Conservation (phyloP, 2,113 vertebrate species). For the Grus americana region DNA sequence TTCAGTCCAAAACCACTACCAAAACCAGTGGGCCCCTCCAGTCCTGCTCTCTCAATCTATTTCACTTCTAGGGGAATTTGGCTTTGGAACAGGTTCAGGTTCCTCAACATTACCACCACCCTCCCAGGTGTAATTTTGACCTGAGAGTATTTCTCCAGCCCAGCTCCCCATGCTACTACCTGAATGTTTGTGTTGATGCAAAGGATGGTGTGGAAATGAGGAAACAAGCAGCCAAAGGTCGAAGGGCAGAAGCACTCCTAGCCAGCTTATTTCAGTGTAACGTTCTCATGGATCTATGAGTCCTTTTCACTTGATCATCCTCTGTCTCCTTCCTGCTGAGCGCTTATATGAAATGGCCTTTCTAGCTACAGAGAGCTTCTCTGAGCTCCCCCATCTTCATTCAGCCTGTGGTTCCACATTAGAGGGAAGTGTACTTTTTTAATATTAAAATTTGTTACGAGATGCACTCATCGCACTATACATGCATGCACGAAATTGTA, state of each 20-base stretch:
- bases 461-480: accelerated
- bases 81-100: neutral
- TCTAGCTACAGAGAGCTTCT: neutral
- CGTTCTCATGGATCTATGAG: neutral
- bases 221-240: neutral
- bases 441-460: neutral
- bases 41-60: neutral
- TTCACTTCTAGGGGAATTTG: neutral
- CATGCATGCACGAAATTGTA: neutral
- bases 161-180: neutral
- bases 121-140: neutral
- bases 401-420: neutral
- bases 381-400: neutral
- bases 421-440: neutral
- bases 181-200: neutral
- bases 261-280: neutral
- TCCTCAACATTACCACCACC: neutral
- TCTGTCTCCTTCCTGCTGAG: neutral
- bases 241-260: neutral
- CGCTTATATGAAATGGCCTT: neutral
- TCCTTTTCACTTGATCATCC: neutral
- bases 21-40: neutral
- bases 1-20: neutral
- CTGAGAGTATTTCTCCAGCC: neutral
- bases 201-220: neutral